These are phyloP conservation scores for Neomicropteryx cornuta DNA, from an alignment of 1,140 invertebrate genomes.

Conservation along the genomic window DNA sequence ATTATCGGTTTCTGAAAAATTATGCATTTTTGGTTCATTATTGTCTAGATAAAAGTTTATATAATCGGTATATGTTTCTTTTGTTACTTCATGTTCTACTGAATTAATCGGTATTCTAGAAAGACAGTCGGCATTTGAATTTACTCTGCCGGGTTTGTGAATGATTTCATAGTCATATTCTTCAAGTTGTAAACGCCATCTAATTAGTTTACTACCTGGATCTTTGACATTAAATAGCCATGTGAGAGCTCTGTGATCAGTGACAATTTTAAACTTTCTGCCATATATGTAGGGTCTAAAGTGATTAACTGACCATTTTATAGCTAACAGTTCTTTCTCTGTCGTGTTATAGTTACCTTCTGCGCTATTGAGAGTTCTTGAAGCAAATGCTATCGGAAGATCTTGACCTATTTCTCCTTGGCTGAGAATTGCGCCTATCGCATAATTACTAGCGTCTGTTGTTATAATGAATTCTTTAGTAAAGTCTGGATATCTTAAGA, in stretches of 20 bases:
- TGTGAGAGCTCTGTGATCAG: conserved; percentile 28
- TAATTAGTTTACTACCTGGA: conserved; percentile 24
- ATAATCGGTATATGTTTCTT: no score
- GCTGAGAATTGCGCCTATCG: conserved; percentile 12
- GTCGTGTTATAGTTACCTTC: conserved; percentile 7
- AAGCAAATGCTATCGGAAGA: conserved; percentile 17
- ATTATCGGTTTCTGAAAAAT: no score
- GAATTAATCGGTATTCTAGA: conserved; percentile 18
- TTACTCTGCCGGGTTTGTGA: conserved; percentile 28
- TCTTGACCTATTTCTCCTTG: conserved; percentile 11
- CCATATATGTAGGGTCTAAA: conserved; percentile 37
- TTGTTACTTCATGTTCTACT: conserved; percentile 22
- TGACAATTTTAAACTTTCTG: conserved; percentile 30
- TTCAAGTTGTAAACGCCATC: conserved; percentile 31
- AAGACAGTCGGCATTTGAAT: conserved; percentile 27
- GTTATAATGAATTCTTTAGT: conserved; percentile 11
- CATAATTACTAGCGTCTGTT: conserved; percentile 14
- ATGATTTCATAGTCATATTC: conserved; percentile 34
- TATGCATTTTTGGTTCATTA: no score
- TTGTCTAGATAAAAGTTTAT: no score
- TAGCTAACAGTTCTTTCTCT: conserved; percentile 12
- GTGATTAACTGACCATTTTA: conserved; percentile 28
- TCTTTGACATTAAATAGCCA: conserved; percentile 34
- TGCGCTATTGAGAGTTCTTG: conserved; percentile 12
- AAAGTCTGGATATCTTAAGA: conserved; percentile 15